Conservation (phyloP, 1,140 invertebrate genomes). For the Mamestra configurata region DNA sequence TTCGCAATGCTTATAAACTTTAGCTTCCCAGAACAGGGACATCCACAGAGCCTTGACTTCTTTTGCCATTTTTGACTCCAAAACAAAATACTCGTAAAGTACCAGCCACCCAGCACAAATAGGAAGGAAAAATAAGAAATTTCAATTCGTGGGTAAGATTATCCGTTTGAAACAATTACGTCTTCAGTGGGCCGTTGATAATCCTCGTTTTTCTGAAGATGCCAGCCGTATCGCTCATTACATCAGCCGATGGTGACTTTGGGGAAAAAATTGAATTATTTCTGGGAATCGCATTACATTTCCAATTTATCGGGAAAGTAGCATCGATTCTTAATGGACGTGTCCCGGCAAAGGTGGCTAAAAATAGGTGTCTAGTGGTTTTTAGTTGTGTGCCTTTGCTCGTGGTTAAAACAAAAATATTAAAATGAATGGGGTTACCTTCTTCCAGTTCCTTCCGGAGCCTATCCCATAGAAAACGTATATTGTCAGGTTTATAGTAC, state of each 20-base stretch:
- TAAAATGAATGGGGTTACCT: too few species aligned
- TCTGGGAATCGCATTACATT: conserved; percentile 48
- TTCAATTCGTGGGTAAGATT: conserved; percentile 44
- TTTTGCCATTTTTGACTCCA: too few species aligned
- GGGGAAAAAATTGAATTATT: conserved; percentile 36
- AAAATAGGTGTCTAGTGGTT: too few species aligned
- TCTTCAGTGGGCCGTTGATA: conserved; percentile 43
- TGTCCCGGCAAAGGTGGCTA: conserved; percentile 5
- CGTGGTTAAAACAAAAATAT: too few species aligned
- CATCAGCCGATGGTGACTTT: conserved; percentile 41
- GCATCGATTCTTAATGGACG: conserved; percentile 36
- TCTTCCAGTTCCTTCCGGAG: too few species aligned
- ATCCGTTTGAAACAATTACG: conserved; percentile 50
- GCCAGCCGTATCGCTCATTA: conserved; percentile 40
- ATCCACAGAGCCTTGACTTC: too few species aligned
- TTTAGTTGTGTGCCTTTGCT: too few species aligned
- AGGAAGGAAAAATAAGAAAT: conserved; percentile 24
- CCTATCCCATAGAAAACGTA: too few species aligned
- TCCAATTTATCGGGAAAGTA: conserved; percentile 41
- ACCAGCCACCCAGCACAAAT: neutral
- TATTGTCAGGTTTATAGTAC: too few species aligned
- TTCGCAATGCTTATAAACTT: too few species aligned
- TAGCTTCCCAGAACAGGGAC: too few species aligned
- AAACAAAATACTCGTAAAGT: too few species aligned
- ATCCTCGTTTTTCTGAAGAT: conserved; percentile 37